Evolutionary conservation across 2,113 vertebrate species (phyloP), one percentile per base, ranked within the genome.

Genomic region (Crotalus horridus): DNA sequence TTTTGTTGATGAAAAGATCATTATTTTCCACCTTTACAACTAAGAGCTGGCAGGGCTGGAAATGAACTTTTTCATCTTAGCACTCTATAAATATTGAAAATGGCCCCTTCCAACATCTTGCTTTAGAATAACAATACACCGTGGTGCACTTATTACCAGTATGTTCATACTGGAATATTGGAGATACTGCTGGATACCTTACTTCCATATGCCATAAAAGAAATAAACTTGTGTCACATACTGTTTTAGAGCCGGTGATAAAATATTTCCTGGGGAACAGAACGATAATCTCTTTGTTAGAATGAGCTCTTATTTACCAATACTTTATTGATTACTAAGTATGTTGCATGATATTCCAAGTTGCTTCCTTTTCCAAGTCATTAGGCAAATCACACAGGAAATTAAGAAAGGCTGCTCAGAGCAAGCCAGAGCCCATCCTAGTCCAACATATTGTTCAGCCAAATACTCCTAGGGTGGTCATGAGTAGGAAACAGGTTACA

Each of bases 221-320:
- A 33, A 85, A 0, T 9, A 85, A 89, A 51, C 39, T 89, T 91
- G 43, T 43, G 91, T 89, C 6, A 8, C 17, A 0, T 17, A 0
- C 89, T 69, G 0, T 93, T 94, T 94, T 7, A 51, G 53, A 91
- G 59, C 0, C 7, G 20, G 90, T 95, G 93, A 39, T 90, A 94
- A 96, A 95, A 91, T 56, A 23, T 91, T 94, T 95, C 92, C 89
- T 94, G 85, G 91, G 92, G 94, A 91, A 89, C 4, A 74, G 89
- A 91, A 39, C 91, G 17, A 58, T 54, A 0, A 91, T 39, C 0
- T 1, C 85, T 0, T 0, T 46, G 48, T 29, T 89, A 48, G 87
- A 81, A 94, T 89, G 92, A 94, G 58, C 59, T 94, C 93, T 92
- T 93, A 95, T 94, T 94, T 95, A 93, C 95, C 95, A 94, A 92